Evolutionary conservation across 2,888 invertebrate species (phyloP).

Genomic region (Pseudolycoriella hygida): DNA sequence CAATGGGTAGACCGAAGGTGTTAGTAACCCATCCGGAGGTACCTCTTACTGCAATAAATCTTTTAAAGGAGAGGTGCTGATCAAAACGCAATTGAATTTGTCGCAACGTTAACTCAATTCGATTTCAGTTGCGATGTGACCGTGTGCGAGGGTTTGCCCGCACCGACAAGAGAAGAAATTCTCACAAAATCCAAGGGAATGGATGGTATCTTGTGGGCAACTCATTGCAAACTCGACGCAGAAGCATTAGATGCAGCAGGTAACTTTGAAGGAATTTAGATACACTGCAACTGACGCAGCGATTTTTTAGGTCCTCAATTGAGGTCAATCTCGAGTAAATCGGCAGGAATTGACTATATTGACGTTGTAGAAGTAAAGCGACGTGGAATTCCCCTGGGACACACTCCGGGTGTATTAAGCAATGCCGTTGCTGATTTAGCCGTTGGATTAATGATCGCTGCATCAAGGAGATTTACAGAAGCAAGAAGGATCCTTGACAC

Average conservation of each 20-base stretch:
- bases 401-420: constrained; percentile 59
- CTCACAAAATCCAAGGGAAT: constrained; percentile 22
- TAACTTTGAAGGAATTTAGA: neutral
- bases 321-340: constrained; percentile 64
- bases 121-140: constrained; percentile 18
- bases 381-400: constrained; percentile 57
- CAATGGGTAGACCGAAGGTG: constrained; percentile 31
- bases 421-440: constrained; percentile 70
- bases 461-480: constrained; percentile 61
- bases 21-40: constrained; percentile 53
- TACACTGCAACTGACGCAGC: neutral
- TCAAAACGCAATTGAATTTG: constrained; percentile 21
- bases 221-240: constrained; percentile 19
- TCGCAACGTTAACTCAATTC: too few relatives aligned
- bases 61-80: constrained; percentile 47
- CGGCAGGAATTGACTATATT: constrained; percentile 74
- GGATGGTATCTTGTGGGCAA: constrained; percentile 24
- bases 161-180: constrained; percentile 18
- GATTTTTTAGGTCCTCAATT: constrained; percentile 34
- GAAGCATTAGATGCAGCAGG: constrained; percentile 23
- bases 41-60: constrained; percentile 41
- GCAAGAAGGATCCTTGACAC: constrained; percentile 43
- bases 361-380: constrained; percentile 51
- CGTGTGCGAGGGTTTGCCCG: constrained; percentile 18
- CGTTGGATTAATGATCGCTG: constrained; percentile 55